phyloP scores from a whole-genome alignment of 2,113 vertebrate species.

The Elephas maximus region DNA sequence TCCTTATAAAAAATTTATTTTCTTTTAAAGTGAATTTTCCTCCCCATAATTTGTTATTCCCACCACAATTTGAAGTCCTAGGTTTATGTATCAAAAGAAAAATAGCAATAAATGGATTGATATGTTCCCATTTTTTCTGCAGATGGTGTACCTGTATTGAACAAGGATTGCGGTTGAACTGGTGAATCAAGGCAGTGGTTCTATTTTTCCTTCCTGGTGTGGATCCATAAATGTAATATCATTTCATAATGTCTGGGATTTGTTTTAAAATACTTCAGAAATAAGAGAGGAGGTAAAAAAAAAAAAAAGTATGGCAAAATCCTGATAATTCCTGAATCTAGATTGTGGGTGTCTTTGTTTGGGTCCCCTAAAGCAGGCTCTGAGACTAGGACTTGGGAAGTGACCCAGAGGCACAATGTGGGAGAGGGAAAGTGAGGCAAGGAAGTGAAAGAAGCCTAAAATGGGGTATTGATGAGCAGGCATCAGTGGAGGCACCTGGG shows the following conservation, averaged over 20 bases:
- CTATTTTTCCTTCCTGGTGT: background rate
- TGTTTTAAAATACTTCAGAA: background rate
- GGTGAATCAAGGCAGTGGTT: no score
- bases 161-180: background rate
- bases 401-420: background rate
- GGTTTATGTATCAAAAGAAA: background rate
- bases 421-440: background rate
- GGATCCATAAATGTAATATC: background rate
- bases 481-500: no score
- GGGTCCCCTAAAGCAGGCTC: background rate
- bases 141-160: fast-evolving
- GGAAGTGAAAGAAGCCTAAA: background rate
- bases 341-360: background rate
- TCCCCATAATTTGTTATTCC: background rate
- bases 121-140: background rate
- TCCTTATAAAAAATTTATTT: background rate
- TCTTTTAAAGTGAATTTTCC: background rate
- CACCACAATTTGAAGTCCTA: background rate
- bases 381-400: background rate
- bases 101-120: fast-evolving
- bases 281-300: background rate
- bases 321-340: background rate
- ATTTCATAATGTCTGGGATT: background rate
- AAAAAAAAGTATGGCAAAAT: background rate
- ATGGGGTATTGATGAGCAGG: background rate